Base-by-base conservation (phyloP, 2,797 vertebrate genomes). In the Rousettus madagascariensis region DNA sequence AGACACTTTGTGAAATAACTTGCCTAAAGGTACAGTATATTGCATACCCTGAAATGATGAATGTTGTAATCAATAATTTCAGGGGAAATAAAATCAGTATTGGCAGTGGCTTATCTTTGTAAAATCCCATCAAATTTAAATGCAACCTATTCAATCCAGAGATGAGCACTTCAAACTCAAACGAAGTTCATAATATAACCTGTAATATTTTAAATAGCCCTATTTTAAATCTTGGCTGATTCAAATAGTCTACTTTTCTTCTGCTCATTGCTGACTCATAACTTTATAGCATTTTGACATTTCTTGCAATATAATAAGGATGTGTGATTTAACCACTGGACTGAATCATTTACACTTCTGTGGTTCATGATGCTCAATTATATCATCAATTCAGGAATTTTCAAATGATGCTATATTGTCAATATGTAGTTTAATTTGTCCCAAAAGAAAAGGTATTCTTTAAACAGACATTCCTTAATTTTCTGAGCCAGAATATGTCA, bases 391-490 rank as follows among this genome's bases (percentile, higher is more conserved):
- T 93, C 75, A 95, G 95, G 74, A 69, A 91, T 80, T 86, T 88
- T 95, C 22, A 30, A 26, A 87, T 89, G 77, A 72, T 30, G 82
- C 90, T 96, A 51, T 61, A n/a, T 20, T 92, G 79, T 65, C 65
- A 93, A 61, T 86, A 28, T 97, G 61, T 95, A 1, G 94, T 99
- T 98, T 98, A 78, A 97, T 86, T 98, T 99, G 95, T 98, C 90
- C 98, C 98, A 98, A 98, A 98, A 98, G 96, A 99, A 99, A 98
- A 99, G 99, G 98, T 98, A 99, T 28, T 99, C 99, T 98, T 99
- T 99, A 99, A 99, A 99, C 98, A 99, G 99, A 97, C 98, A 98
- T 97, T 98, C 97, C 98, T 98, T 98, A 98, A 77, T 98, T 98
- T 98, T 98, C 98, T 98, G 99, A 99, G 98, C 99, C 97, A 99